Conservation (phyloP, 2,888 invertebrate genomes). For the Cryptops parisi region DNA sequence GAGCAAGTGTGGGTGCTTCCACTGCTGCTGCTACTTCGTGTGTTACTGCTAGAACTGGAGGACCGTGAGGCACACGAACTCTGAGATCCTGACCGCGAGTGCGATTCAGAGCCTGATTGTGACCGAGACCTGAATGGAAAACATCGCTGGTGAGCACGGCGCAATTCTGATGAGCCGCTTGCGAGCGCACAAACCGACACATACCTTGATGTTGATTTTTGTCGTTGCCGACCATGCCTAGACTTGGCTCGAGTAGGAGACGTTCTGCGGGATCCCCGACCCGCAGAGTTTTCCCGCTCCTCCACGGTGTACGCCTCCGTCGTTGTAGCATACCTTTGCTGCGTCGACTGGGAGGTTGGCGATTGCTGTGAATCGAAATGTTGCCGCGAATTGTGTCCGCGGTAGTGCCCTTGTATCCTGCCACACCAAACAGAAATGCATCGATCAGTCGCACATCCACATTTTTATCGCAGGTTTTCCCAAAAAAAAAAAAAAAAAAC, state of each 20-base stretch:
- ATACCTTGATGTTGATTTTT: constrained; percentile 11
- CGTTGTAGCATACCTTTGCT: constrained; percentile 6
- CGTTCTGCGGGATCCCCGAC: constrained; percentile 23
- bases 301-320: constrained; percentile 9
- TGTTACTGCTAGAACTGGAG: constrained; percentile 22
- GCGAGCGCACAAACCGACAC: too few relatives aligned
- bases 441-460: not conserved
- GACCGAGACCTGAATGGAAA: constrained; percentile 25
- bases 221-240: constrained; percentile 7
- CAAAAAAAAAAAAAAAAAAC: constrained; percentile 3
- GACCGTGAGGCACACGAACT: constrained; percentile 26
- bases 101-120: constrained; percentile 26
- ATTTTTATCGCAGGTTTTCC: not conserved
- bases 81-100: constrained; percentile 22
- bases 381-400: constrained; percentile 21
- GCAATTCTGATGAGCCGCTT: too few relatives aligned
- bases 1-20: constrained; percentile 33
- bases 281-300: constrained; percentile 13
- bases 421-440: constrained; percentile 1
- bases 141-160: too few relatives aligned
- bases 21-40: constrained; percentile 23
- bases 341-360: constrained; percentile 10
- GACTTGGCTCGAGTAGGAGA: constrained; percentile 22
- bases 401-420: constrained; percentile 21
- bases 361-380: constrained; percentile 20